Evolutionary conservation across 1,140 invertebrate genomes (phyloP).

Genomic region (Drosophila pectinifera): DNA sequence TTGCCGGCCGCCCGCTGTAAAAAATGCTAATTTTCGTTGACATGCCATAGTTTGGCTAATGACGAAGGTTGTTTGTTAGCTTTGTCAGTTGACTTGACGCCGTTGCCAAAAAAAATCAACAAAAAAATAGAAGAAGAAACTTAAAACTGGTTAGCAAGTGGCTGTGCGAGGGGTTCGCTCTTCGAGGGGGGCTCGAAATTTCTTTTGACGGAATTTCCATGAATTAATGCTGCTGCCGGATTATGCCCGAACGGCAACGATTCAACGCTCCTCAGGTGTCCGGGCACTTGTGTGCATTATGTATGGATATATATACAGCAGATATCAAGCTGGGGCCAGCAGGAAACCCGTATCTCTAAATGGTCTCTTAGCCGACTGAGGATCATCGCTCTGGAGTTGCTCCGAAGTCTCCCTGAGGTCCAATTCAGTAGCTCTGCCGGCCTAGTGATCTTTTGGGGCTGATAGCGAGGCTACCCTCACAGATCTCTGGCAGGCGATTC

Average conservation of each 20-base stretch:
- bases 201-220: conserved; percentile 82
- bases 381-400: conserved; percentile 5
- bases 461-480: too few relatives aligned
- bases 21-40: conserved; percentile 80
- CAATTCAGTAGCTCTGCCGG: conserved; percentile 29
- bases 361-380: conserved; percentile 11
- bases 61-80: conserved; percentile 81
- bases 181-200: conserved; percentile 54
- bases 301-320: conserved; percentile 38
- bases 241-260: conserved; percentile 48
- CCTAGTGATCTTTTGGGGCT: background rate
- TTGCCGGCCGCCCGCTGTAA: conserved; percentile 52
- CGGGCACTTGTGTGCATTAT: conserved; percentile 49
- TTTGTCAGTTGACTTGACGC: conserved; percentile 76
- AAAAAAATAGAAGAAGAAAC: conserved; percentile 42
- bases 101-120: conserved; percentile 51
- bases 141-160: conserved; percentile 65
- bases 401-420: background rate
- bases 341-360: conserved; percentile 38
- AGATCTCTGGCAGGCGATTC: conserved; percentile 6
- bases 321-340: conserved; percentile 75
- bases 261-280: conserved; percentile 60
- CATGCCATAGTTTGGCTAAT: conserved; percentile 83
- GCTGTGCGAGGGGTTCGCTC: conserved; percentile 22
- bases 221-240: conserved; percentile 75